Base-by-base conservation (phyloP, 2,797 vertebrate genomes). In the Hippopotamyrus pictus region DNA sequence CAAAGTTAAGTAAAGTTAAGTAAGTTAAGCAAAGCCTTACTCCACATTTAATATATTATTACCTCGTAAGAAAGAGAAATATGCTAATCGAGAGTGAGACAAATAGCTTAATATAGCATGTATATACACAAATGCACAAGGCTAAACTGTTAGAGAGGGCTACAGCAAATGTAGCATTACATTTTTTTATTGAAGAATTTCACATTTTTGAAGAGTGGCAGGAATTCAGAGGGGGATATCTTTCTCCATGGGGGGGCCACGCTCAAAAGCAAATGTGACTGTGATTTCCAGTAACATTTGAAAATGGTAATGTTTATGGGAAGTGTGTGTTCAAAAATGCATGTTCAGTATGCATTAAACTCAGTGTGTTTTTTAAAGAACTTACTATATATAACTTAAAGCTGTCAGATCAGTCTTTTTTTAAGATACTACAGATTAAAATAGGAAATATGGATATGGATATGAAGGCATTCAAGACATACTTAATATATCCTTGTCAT, bases 401-500 rank as follows among this genome's bases (percentile, higher is more conserved):
- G 17, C 17, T 44, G 7, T 79, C 17, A 33, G 6, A 7, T 79
- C 19, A 3, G 14, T 46, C 17, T 79, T 79, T 79, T 46, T 79
- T 41, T n/a, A 17, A 46, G 37, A 79, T 41, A n/a, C 14, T 79
- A 44, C 41, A 44, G 41, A 46, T 79, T 46, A 79, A 79, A 46
- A n/a, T 46, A 79, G 33, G 37, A 79, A 79, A 79, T 79, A 46
- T 79, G 73, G 65, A 73, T 73, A 17, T 73, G 5, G 6, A 44
- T 79, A 79, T 44, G 37, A 79, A 79, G 41, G 76, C 76, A 79
- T 79, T 79, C 76, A 79, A 79, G 76, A 46, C 37, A 79, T 79
- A 46, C 41, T 79, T 79, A 79, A 79, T 79, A 79, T 46, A 79
- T 79, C 37, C 76, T 79, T 44, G 76, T 79, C 76, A 79, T 79